These are phyloP conservation scores for Zapus hudsonius DNA, from an alignment of 2,113 vertebrate genomes.

Conservation along the genomic window DNA sequence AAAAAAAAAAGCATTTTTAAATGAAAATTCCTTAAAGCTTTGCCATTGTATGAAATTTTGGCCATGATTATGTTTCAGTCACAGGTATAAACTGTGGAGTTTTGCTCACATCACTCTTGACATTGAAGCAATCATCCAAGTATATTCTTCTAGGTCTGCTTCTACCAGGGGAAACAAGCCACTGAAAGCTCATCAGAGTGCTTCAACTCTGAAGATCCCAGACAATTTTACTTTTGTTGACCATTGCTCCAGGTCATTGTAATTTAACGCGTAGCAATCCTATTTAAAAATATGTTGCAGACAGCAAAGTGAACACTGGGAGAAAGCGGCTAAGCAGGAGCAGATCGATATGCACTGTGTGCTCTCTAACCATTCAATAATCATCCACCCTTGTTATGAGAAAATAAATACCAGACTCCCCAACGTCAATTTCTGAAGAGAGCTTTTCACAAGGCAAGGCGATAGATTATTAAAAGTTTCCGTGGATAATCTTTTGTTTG, in stretches of 20 bases:
- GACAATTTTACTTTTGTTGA: constrained; percentile 83
- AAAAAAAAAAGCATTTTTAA: constrained; percentile 41
- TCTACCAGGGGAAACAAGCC: constrained; percentile 58
- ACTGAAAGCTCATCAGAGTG: constrained; percentile 71
- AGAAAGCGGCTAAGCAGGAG: constrained; percentile 79
- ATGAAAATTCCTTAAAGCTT: constrained; percentile 51
- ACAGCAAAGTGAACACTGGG: constrained; percentile 82
- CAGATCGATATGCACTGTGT: constrained; percentile 86
- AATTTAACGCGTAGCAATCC: constrained; percentile 86
- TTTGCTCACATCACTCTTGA: constrained; percentile 69
- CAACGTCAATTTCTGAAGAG: constrained; percentile 85
- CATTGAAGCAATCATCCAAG: constrained; percentile 66
- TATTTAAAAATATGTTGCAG: constrained; percentile 85
- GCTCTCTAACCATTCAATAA: constrained; percentile 86
- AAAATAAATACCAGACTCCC: constrained; percentile 85
- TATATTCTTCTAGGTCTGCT: constrained; percentile 70
- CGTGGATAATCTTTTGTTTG: constrained; percentile 61
- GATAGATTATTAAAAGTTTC: constrained; percentile 84
- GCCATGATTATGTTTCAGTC: constrained; percentile 61
- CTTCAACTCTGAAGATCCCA: constrained; percentile 82
- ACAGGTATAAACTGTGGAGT: constrained; percentile 52
- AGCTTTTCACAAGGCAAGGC: constrained; percentile 79
- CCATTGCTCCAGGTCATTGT: constrained; percentile 83
- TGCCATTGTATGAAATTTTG: constrained; percentile 50
- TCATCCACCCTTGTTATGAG: constrained; percentile 87